A percentile compares a stretch with the other conserved stretches of the same genome.
phyloP scores from a whole-genome alignment of 1,140 invertebrate species.

The Neoseiulus cucumeris region DNA sequence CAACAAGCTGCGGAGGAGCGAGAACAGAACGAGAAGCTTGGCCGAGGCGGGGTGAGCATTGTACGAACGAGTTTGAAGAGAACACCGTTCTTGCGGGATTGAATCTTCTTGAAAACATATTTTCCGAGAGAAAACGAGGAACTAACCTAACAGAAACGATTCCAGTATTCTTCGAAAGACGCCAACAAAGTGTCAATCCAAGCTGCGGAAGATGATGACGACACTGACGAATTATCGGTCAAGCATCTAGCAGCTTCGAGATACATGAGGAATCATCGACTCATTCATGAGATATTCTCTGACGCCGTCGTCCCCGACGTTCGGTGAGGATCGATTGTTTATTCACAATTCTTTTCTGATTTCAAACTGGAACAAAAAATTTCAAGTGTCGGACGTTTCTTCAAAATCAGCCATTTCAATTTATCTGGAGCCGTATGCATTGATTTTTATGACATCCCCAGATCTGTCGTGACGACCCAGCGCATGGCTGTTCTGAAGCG shows the following conservation, averaged over 20 bases:
- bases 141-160: too few species aligned
- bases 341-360: background rate
- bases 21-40: conserved; percentile 15
- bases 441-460: too few species aligned
- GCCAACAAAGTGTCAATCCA: conserved; percentile 60
- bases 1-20: conserved; percentile 24
- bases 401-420: background rate
- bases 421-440: too few species aligned
- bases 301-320: conserved; percentile 88
- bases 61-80: too few species aligned
- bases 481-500: conserved; percentile 74
- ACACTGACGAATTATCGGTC: conserved; percentile 81
- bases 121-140: too few species aligned
- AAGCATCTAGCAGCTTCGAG: conserved; percentile 84
- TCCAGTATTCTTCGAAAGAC: conserved; percentile 12
- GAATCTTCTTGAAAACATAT: too few species aligned
- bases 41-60: background rate
- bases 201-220: conserved; percentile 88
- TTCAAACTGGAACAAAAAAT: background rate
- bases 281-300: conserved; percentile 92
- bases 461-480: conserved; percentile 35
- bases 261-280: conserved; percentile 74
- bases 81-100: too few species aligned
- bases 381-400: background rate
- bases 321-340: conserved; percentile 26